Base-by-base conservation (phyloP, 2,113 vertebrate species). In the Chaetodon auriga region DNA sequence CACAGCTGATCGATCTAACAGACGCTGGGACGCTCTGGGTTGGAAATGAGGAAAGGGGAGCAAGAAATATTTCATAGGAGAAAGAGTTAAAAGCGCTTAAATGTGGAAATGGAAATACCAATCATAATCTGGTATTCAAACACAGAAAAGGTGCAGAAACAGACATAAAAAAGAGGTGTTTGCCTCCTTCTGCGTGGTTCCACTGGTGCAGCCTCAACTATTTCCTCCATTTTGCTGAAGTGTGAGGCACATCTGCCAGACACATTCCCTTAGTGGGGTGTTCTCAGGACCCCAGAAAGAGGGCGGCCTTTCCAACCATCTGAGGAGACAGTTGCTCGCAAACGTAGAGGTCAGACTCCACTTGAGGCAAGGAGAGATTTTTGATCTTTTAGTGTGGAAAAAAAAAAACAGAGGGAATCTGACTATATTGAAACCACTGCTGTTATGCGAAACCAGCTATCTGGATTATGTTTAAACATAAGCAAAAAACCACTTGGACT, bases 241-340 rank as follows among this genome's bases (percentile, higher is more conserved):
- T 76, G 60, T 70, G 51, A 54, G 60, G 45, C 75, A 90, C 92
- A 95, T 92, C 87, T 94, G 93, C 80, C 78, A 87, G 77, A 92
- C 92, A 93, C 85, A 93, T 92, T 92, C 75, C 78, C 76, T 62
- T n/a, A 45, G 55, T 81, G 80, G 87, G 88, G 90, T 84, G 84
- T 79, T 89, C 61, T 83, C 62, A 75, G 68, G 76, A 81, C 68
- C 81, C 66, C 74, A 71, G 72, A 68, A 85, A 72, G 77, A 81
- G 70, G 75, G 74, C 18, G 21, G 61, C 76, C 61, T 83, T 83
- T 81, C 36, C 79, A 78, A 71, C 70, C 48, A 58, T 64, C 61
- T 18, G 57, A 68, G 60, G 25, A 75, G 61, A 68, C 48, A 21
- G 60, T n/a, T 70, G 73, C 63, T 62, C 12, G 46, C 68, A 57